Percentiles rank a stretch among this genome's conserved stretches.
Conservation (phyloP, 2,888 invertebrate genomes). For the Therioaphis trifolii region DNA sequence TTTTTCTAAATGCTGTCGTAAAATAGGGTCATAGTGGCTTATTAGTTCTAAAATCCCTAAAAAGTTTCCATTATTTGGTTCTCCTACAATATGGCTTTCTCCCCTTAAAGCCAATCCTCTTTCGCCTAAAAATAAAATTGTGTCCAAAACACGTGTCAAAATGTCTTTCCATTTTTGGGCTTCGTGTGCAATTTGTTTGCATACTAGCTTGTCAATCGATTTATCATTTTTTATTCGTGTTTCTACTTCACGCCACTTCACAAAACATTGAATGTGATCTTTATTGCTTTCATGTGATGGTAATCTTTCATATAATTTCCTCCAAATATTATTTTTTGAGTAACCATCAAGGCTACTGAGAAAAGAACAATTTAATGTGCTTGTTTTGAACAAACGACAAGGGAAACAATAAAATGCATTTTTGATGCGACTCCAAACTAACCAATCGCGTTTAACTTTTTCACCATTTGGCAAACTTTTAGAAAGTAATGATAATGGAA, state of each 20-base stretch:
- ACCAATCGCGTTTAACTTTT: neutral
- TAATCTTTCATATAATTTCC: neutral
- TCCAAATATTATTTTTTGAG: neutral
- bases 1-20: slow-evolving; percentile 62
- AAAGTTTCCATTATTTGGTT: slow-evolving; percentile 63
- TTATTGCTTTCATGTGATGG: slow-evolving; percentile 9
- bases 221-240: neutral
- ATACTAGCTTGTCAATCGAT: neutral
- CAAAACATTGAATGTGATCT: neutral
- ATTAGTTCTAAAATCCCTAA: slow-evolving; percentile 62
- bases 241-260: slow-evolving; percentile 7
- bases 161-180: slow-evolving; percentile 38
- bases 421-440: slow-evolving; percentile 23
- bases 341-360: neutral
- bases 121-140: slow-evolving; percentile 62
- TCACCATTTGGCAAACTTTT: slow-evolving; percentile 8
- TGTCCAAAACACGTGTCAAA: slow-evolving; percentile 48
- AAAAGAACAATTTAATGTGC: neutral
- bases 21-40: slow-evolving; percentile 64
- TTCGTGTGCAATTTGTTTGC: slow-evolving; percentile 7
- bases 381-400: neutral
- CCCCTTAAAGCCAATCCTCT: slow-evolving; percentile 63
- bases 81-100: slow-evolving; percentile 50
- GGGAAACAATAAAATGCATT: neutral
- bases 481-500: neutral